phyloP scores from a whole-genome alignment of 2,888 invertebrate genomes.

The Melitaea athalia region DNA sequence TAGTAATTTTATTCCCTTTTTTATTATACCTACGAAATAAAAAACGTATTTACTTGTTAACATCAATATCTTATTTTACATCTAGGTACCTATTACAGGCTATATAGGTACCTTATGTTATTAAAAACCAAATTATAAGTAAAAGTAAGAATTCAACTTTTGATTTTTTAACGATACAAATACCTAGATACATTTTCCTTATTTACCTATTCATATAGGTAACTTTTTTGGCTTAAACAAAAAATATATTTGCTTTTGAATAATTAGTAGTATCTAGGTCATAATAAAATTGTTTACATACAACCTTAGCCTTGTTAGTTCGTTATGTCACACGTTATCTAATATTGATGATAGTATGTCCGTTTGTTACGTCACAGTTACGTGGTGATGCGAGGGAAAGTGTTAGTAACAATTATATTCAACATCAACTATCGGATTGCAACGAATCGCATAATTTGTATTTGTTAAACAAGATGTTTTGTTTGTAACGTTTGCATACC shows the following conservation, averaged over 20 bases:
- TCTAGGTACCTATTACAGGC: too few species aligned
- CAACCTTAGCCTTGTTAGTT: conserved; percentile 76
- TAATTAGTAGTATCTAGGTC: conserved; percentile 11
- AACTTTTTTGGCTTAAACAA: neutral
- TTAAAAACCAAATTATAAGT: too few species aligned
- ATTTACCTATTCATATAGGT: too few species aligned
- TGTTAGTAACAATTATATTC: conserved; percentile 40
- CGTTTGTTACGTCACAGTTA: conserved; percentile 55
- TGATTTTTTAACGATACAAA: too few species aligned
- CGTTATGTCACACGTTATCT: conserved; percentile 41
- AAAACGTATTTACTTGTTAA: too few species aligned
- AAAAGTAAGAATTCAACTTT: too few species aligned
- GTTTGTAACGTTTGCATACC: neutral
- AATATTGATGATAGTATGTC: conserved; percentile 27
- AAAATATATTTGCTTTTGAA: neutral
- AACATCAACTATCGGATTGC: conserved; percentile 18
- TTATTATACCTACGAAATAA: too few species aligned
- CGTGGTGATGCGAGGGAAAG: conserved; percentile 51
- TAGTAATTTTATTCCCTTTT: too few species aligned
- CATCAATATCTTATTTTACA: too few species aligned
- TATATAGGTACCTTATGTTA: too few species aligned
- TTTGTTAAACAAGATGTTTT: neutral
- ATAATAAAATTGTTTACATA: conserved; percentile 33
- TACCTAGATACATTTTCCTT: too few species aligned
- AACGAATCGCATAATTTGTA: neutral